A percentile compares a stretch with the other conserved stretches of the same genome.
Conservation (phyloP, 2,113 vertebrate species). For the Neogobius melanostomus region DNA sequence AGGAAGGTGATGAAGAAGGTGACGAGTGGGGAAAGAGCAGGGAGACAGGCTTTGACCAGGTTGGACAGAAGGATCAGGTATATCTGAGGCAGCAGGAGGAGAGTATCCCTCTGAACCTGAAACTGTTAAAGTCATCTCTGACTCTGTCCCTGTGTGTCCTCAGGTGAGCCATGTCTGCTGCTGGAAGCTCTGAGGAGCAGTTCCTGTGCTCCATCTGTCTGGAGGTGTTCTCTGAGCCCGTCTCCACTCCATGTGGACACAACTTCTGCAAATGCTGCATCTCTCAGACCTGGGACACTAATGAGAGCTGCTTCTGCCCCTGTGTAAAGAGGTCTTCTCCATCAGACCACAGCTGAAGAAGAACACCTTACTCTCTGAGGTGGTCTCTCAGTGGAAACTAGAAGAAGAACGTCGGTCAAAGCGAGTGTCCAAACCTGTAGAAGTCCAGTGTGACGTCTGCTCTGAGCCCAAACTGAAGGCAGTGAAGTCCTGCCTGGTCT, state of each 20-base stretch:
- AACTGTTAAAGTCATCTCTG: no score
- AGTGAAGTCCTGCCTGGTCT: no score
- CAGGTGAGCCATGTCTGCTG: slow-evolving; percentile 22
- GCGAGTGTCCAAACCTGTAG: no score
- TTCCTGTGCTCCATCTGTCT: slow-evolving; percentile 7
- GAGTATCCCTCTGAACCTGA: no score
- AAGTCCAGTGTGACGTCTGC: neutral
- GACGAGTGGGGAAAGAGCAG: no score
- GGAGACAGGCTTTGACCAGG: no score
- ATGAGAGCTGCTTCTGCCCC: neutral
- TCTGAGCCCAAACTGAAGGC: no score
- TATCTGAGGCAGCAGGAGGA: no score
- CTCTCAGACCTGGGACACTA: neutral
- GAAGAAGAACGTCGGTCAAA: neutral
- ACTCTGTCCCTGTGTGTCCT: neutral
- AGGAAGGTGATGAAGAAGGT: no score
- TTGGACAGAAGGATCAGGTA: no score
- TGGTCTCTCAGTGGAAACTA: slow-evolving; percentile 15
- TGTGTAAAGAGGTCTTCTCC: slow-evolving; percentile 9
- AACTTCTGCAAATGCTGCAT: slow-evolving; percentile 33
- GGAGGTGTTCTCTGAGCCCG: slow-evolving; percentile 20
- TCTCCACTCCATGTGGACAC: neutral
- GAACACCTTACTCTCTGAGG: slow-evolving; percentile 12
- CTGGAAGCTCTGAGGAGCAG: neutral
- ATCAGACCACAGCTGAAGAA: slow-evolving; percentile 5